A percentile compares a stretch with the other conserved stretches of the same genome.
Evolutionary conservation across 1,140 invertebrate genomes (phyloP).

Genomic region (Laupala kohalensis): DNA sequence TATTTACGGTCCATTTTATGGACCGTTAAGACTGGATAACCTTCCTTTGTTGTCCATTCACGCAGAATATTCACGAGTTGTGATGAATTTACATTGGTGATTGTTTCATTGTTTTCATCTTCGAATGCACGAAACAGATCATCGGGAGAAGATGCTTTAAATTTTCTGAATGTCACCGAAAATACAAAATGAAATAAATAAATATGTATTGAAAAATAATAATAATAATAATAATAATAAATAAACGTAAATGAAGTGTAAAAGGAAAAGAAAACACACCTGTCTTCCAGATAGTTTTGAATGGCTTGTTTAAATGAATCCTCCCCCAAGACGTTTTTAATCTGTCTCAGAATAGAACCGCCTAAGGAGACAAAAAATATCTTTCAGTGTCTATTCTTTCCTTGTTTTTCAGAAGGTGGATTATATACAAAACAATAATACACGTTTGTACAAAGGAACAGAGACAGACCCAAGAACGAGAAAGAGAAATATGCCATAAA

Average conservation of each 20-base stretch:
- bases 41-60: not conserved
- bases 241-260: no score
- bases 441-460: no score
- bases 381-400: no score
- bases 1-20: not conserved
- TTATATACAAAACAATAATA: no score
- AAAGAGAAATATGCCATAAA: no score
- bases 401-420: no score
- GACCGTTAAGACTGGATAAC: not conserved
- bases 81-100: not conserved
- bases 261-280: no score
- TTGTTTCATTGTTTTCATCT: not conserved
- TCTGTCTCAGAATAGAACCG: not conserved
- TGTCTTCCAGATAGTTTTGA: not conserved
- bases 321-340: not conserved
- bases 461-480: no score
- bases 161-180: no score
- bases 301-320: not conserved
- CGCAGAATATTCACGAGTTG: not conserved
- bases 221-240: not conserved
- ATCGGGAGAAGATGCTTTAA: no score
- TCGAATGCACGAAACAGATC: not conserved
- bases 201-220: not conserved
- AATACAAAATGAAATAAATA: no score
- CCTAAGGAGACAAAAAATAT: no score